phyloP scores from a whole-genome alignment of 2,113 vertebrate genomes.

The Pseudois nayaur region DNA sequence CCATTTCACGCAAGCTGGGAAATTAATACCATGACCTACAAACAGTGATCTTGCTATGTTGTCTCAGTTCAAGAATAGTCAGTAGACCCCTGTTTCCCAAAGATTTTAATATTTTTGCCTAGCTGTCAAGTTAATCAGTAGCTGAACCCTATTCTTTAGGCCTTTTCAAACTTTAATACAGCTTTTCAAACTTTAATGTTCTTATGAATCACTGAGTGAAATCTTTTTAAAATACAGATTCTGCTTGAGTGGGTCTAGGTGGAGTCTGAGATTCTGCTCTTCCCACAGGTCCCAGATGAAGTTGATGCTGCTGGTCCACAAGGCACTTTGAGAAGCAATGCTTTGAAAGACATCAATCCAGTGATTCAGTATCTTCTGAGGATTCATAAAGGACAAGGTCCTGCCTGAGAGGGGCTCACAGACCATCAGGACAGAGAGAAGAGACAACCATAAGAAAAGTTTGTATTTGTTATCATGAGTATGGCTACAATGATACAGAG shows the following conservation, averaged over 20 bases:
- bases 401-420: background rate
- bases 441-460: background rate
- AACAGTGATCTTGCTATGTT: background rate
- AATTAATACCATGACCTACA: background rate
- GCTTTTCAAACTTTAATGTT: slow-evolving; percentile 6
- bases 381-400: background rate
- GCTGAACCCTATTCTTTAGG: background rate
- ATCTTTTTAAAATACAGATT: slow-evolving; percentile 29
- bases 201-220: background rate
- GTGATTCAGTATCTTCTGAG: background rate
- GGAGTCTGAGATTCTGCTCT: background rate
- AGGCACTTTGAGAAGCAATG: background rate
- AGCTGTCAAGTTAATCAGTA: slow-evolving; percentile 17
- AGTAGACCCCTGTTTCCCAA: background rate
- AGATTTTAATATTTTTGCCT: background rate
- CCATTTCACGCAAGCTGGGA: background rate
- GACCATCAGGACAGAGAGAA: background rate
- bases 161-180: background rate
- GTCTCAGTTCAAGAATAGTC: background rate
- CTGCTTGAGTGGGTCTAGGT: background rate
- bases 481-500: background rate
- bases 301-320: background rate
- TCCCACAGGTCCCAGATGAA: background rate
- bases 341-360: background rate
- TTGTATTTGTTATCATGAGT: background rate